Evolutionary conservation across 2,797 vertebrate species (phyloP).

Genomic region (Anguilla marmorata): DNA sequence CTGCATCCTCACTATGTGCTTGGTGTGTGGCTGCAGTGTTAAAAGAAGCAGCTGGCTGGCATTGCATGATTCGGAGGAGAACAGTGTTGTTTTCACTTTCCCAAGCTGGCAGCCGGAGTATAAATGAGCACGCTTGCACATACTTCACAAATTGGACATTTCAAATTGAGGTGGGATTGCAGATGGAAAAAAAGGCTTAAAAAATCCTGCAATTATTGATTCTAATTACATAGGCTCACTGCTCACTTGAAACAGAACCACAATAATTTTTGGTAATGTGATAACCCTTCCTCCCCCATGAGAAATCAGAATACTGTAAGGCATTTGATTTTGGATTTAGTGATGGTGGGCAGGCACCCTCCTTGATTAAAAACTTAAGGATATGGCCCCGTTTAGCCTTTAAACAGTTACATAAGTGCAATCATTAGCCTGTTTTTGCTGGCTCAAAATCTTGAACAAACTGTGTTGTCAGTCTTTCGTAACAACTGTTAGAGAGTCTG

Average conservation of each 20-base stretch:
- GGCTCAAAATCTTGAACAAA: constrained; percentile 21
- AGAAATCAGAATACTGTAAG: not conserved
- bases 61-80: no score
- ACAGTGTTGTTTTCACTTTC: no score
- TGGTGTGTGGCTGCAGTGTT: no score
- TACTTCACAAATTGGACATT: no score
- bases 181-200: not conserved
- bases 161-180: no score
- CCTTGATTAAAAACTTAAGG: constrained; percentile 35
- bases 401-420: constrained; percentile 36
- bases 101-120: no score
- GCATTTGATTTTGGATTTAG: not conserved
- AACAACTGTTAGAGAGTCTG: not conserved
- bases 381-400: constrained; percentile 1
- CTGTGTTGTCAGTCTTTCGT: constrained; percentile 27
- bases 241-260: not conserved
- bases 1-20: no score
- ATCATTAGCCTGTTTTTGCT: constrained; percentile 38
- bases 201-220: not conserved
- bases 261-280: not conserved
- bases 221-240: not conserved
- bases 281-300: not conserved
- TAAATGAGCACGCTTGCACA: no score
- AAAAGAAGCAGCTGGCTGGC: no score
- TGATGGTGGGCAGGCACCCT: constrained; percentile 11